These are phyloP conservation scores for Chlorops oryzae DNA, from an alignment of 1,140 invertebrate species.

Conservation along the genomic window DNA sequence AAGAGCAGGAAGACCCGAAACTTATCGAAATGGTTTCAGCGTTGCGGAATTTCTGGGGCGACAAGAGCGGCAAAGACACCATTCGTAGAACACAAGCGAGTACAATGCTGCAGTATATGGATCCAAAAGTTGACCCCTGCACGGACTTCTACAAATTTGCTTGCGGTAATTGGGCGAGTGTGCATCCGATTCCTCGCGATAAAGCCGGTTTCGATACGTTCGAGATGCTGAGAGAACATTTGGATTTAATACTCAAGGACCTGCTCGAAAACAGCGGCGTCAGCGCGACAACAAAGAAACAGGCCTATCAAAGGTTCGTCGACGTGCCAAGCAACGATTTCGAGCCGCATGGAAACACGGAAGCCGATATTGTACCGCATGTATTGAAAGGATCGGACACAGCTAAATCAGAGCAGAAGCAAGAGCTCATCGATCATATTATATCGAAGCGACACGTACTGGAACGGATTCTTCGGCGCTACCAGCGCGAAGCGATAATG, in stretches of 20 bases:
- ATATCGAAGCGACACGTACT: constrained; percentile 27
- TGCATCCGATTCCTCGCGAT: constrained; percentile 79
- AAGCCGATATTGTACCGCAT: not conserved
- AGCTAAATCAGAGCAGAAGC: no score
- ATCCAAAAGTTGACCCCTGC: constrained; percentile 71
- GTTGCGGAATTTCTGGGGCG: constrained; percentile 52
- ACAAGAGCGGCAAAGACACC: constrained; percentile 48
- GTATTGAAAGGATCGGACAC: no score
- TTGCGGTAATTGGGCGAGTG: constrained; percentile 78
- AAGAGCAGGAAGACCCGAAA: not conserved
- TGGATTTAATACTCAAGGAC: constrained; percentile 63
- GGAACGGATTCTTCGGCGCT: constrained; percentile 27
- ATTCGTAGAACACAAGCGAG: constrained; percentile 54
- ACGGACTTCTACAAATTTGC: constrained; percentile 87
- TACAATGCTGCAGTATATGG: constrained; percentile 74
- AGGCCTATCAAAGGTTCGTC: not conserved
- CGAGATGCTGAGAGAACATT: constrained; percentile 70
- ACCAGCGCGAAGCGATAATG: constrained; percentile 27
- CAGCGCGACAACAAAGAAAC: not conserved
- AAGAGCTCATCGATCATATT: constrained; percentile 25
- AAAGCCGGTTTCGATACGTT: constrained; percentile 76
- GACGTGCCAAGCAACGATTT: constrained; percentile 20
- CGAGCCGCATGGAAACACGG: constrained; percentile 20
- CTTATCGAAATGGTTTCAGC: constrained; percentile 17
- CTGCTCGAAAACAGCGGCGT: constrained; percentile 53